phyloP scores from a whole-genome alignment of 2,113 vertebrate genomes.

The Phoenicopterus ruber region DNA sequence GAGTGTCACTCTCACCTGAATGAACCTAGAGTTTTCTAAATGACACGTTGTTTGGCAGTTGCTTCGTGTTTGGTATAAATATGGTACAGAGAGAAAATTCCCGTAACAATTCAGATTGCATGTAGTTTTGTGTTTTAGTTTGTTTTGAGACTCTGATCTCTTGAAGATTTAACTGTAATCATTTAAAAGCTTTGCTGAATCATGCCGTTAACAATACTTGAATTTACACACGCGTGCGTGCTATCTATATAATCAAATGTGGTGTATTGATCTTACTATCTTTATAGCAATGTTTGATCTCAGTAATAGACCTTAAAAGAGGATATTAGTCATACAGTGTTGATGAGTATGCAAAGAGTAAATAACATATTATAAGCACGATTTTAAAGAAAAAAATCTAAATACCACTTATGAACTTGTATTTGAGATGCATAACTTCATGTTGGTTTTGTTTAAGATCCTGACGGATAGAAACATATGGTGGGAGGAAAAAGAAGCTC shows the following conservation, averaged over 20 bases:
- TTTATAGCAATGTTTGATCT: not conserved
- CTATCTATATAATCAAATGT: not conserved
- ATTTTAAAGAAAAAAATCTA: not conserved
- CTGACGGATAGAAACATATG: not conserved
- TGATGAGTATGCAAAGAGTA: not conserved
- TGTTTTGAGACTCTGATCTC: not conserved
- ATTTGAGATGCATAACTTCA: not conserved
- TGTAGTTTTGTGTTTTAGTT: not conserved
- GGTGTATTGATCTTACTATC: not conserved
- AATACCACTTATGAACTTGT: not conserved
- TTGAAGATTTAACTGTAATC: not conserved
- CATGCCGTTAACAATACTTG: not conserved
- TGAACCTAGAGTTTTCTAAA: not conserved
- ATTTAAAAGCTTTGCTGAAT: not conserved
- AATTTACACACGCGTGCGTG: not conserved
- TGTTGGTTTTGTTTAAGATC: not conserved
- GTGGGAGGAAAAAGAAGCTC: not conserved
- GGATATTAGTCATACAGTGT: not conserved
- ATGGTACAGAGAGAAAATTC: not conserved
- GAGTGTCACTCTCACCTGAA: not conserved
- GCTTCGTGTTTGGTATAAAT: not conserved
- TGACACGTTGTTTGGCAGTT: not conserved
- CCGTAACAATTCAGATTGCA: not conserved
- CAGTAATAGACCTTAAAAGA: not conserved
- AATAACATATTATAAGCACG: not conserved